These are phyloP conservation scores for Erpetoichthys calabaricus DNA, from an alignment of 2,797 vertebrate genomes.

Conservation along the genomic window DNA sequence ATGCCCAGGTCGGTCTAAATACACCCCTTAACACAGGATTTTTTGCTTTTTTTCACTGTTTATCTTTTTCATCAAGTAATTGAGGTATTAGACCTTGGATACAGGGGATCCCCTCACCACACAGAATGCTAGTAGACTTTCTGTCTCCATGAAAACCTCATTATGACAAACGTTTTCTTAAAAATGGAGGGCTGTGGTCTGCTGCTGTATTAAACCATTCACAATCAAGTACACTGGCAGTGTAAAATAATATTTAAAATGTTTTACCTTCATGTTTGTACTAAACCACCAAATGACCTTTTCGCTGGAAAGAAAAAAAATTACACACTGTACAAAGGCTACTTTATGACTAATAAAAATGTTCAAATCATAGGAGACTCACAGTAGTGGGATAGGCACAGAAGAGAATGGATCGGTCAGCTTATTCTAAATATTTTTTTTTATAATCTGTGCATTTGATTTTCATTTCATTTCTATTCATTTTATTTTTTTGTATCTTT, in stretches of 20 bases:
- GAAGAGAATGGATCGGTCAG: too few species aligned
- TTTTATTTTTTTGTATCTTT: too few species aligned
- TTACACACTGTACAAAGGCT: too few species aligned
- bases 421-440: too few species aligned
- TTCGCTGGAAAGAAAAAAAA: too few species aligned
- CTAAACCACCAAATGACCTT: too few species aligned
- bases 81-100: constrained; percentile 16
- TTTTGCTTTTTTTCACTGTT: not conserved
- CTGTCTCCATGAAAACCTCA: constrained; percentile 49
- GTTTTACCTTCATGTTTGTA: too few species aligned
- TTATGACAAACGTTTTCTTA: constrained; percentile 48
- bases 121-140: constrained; percentile 41
- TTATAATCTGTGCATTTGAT: too few species aligned
- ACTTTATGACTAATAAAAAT: too few species aligned
- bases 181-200: constrained; percentile 42
- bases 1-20: not conserved
- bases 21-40: not conserved
- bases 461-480: too few species aligned
- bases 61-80: not conserved
- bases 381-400: too few species aligned
- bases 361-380: too few species aligned
- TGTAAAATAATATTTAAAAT: constrained; percentile 29
- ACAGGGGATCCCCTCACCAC: constrained; percentile 35
- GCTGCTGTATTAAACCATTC: constrained; percentile 31
- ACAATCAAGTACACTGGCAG: constrained; percentile 35